Conservation (phyloP, 2,888 invertebrate genomes). For the Globia sparganii region DNA sequence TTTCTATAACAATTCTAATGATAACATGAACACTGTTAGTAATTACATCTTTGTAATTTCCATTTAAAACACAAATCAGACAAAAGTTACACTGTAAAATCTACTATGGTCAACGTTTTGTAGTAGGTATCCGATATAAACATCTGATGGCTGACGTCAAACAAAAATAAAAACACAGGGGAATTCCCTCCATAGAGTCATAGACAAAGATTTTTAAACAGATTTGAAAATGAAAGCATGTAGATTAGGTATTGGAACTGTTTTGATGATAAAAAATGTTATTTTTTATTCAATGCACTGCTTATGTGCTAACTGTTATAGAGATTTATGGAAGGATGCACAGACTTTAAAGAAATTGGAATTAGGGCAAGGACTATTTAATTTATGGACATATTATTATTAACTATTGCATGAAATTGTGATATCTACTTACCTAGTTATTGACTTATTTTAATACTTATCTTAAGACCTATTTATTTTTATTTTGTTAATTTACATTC, state of each 20-base stretch:
- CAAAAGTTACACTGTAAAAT: slow-evolving; percentile 8
- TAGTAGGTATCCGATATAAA: slow-evolving; percentile 1
- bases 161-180: not conserved
- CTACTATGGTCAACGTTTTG: not conserved
- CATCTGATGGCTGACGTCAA: slow-evolving; percentile 12
- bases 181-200: slow-evolving; percentile 41
- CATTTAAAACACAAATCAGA: not conserved
- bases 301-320: not conserved
- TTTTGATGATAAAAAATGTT: not conserved
- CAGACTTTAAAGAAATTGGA: not conserved
- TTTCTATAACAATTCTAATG: not conserved
- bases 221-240: not conserved
- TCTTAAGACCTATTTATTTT: too few species aligned
- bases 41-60: not conserved
- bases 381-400: too few species aligned
- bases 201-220: slow-evolving; percentile 2
- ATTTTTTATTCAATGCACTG: not conserved
- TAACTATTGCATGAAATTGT: too few species aligned
- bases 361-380: not conserved
- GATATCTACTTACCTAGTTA: too few species aligned
- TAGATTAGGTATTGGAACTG: not conserved
- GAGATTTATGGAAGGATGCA: not conserved
- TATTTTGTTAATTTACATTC: too few species aligned
- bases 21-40: slow-evolving; percentile 17
- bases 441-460: too few species aligned